phyloP scores from a whole-genome alignment of 2,113 vertebrate species.

The Cynocephalus volans region DNA sequence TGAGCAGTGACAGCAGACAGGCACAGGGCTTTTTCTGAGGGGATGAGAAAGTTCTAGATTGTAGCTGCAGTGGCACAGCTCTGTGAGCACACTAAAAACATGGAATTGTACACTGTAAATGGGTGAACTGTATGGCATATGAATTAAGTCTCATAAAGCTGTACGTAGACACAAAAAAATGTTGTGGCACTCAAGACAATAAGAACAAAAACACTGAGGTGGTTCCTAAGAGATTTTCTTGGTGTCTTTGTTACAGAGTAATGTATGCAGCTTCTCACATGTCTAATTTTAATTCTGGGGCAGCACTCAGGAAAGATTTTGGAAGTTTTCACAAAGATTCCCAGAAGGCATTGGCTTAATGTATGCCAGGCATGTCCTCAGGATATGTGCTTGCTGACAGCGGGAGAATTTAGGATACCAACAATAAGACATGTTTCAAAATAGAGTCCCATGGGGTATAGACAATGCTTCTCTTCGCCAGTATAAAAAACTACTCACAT shows the following conservation, averaged over 20 bases:
- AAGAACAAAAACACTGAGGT: not conserved
- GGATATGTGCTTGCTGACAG: not conserved
- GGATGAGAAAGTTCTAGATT: not conserved
- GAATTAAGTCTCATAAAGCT: not conserved
- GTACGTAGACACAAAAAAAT: not conserved
- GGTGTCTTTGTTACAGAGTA: not conserved
- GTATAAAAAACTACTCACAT: rapidly evolving
- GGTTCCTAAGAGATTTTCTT: not conserved
- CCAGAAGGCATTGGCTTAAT: not conserved
- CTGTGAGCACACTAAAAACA: rapidly evolving
- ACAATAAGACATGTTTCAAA: rapidly evolving
- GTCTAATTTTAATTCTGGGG: rapidly evolving
- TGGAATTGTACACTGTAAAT: rapidly evolving
- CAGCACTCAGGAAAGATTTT: not conserved
- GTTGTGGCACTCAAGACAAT: rapidly evolving
- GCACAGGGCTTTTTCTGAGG: not conserved
- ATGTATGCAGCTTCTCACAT: not conserved
- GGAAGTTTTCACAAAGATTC: not conserved
- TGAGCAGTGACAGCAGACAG: too few relatives aligned
- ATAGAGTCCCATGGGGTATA: rapidly evolving
- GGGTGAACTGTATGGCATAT: rapidly evolving
- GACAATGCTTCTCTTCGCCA: not conserved
- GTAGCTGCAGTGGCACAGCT: rapidly evolving
- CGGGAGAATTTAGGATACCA: not conserved
- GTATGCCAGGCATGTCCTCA: not conserved